Evolutionary conservation across 2,888 invertebrate species (phyloP).

Genomic region (Watsonalla cultraria): DNA sequence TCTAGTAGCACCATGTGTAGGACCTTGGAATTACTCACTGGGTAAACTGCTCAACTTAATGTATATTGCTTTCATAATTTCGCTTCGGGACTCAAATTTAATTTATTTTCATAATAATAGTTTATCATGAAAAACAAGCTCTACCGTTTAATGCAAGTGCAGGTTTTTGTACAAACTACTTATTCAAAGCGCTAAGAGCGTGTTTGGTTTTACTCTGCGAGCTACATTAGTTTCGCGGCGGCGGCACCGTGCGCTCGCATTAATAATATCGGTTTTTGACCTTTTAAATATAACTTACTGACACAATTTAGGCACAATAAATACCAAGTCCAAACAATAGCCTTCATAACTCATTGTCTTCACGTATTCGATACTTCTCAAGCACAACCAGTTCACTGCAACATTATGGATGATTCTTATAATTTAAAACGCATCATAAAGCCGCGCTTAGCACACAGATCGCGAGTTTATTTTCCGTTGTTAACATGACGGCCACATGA

Average conservation of each 20-base stretch:
- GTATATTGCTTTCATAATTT: conserved; percentile 23
- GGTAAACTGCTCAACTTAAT: conserved; percentile 17
- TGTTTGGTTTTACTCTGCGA: conserved; percentile 56
- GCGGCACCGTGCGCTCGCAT: conserved; percentile 70
- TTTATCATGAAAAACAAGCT: conserved; percentile 17
- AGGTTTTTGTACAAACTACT: conserved; percentile 49
- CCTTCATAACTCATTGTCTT: conserved; percentile 14
- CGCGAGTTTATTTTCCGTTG: conserved; percentile 68
- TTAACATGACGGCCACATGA: conserved; percentile 68
- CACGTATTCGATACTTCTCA: not conserved
- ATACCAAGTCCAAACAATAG: conserved; percentile 17
- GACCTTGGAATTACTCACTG: too few relatives aligned
- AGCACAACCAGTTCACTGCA: conserved; percentile 25
- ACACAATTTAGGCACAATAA: conserved; percentile 41
- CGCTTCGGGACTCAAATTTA: conserved; percentile 16
- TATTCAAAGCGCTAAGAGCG: conserved; percentile 51
- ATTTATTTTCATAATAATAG: conserved; percentile 28
- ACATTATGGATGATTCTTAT: conserved; percentile 42
- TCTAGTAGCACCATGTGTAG: too few relatives aligned
- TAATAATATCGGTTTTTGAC: conserved; percentile 63
- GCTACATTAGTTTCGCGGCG: conserved; percentile 63
- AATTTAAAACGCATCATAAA: conserved; percentile 59
- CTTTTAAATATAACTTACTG: conserved; percentile 57
- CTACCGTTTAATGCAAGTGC: conserved; percentile 42
- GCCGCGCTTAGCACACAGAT: conserved; percentile 50